Conservation (phyloP, 2,113 vertebrate species). For the Choloepus hoffmanni region DNA sequence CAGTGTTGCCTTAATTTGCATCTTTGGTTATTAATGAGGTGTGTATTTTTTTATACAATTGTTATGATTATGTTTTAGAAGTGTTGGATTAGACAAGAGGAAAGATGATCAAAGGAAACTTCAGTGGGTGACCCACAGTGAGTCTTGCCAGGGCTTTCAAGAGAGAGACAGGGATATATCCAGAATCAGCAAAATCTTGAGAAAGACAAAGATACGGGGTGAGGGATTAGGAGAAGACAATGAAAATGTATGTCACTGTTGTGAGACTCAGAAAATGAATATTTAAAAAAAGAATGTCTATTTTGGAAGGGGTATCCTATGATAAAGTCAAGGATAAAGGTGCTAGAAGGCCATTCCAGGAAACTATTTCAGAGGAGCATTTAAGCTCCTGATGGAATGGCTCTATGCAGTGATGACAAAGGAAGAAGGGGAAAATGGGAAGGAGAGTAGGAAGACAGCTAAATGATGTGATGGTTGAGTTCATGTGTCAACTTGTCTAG, state of each 20-base stretch:
- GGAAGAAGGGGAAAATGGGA: background rate
- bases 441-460: slow-evolving; percentile 40
- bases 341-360: background rate
- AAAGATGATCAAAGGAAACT: slow-evolving; percentile 40
- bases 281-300: background rate
- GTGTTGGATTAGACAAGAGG: background rate
- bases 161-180: background rate
- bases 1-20: slow-evolving; percentile 40
- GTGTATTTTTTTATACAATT: background rate
- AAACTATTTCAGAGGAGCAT: background rate
- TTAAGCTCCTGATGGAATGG: slow-evolving; percentile 4
- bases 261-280: slow-evolving; percentile 44
- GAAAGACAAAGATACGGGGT: slow-evolving; percentile 46
- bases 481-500: no score
- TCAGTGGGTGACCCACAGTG: background rate
- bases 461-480: background rate
- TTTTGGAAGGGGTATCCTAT: slow-evolving; percentile 38
- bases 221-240: slow-evolving; percentile 6
- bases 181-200: slow-evolving; percentile 34
- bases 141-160: slow-evolving; percentile 31
- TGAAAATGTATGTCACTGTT: slow-evolving; percentile 43
- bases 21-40: slow-evolving; percentile 30
- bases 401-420: slow-evolving; percentile 15
- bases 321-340: slow-evolving; percentile 1
- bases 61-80: slow-evolving; percentile 37